Base-by-base conservation (phyloP, 2,113 vertebrate species). In the Morone saxatilis region DNA sequence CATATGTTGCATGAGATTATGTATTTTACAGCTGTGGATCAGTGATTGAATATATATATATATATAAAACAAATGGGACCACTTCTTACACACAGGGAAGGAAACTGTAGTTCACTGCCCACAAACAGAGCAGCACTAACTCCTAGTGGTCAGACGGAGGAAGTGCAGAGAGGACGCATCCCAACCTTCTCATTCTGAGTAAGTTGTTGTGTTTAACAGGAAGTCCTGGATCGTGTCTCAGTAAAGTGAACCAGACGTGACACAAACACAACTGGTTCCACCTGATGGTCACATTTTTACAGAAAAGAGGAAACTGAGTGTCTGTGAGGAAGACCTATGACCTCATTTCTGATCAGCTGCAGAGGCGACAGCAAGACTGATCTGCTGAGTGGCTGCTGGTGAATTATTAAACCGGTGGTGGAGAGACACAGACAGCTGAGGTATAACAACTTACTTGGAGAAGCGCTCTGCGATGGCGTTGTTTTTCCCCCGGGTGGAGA, bases 401-500 rank as follows among this genome's bases (percentile, higher is more conserved):
- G 6, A 89, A 92, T 88, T 71, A 88, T 91, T 91, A 1, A 88
- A 76, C 31, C 31, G 31, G 14, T 60, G 54, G 59, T 40, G 1
- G 67, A 73, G 61, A 22, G 63, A 63, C 10, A 51, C 20, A 59
- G 47, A 1, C 48, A 57, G 62, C 16, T 1, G 12, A 68, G 43
- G 72, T 9, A 2, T 31, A 31, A 31, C 25, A 25, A 69, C 96
- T 95, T 95, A 99, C 98, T 95, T 99, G 87, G 97, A 98, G 92
- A 99, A 99, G 79, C 97, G 96, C 79, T 99, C 97, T 0, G 94
- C 91, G 0, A 99, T 97, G 84, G 97, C 95, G 0, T 94, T 96
- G n/a, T 96, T 96, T 83, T 97, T 97, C 1, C 96, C 97, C 65
- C 91, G 95, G 47, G 91, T 16, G 63, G 96, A 96, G 76, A 98